Conservation (phyloP, 2,113 vertebrate genomes). For the Oncorhynchus gorbuscha region DNA sequence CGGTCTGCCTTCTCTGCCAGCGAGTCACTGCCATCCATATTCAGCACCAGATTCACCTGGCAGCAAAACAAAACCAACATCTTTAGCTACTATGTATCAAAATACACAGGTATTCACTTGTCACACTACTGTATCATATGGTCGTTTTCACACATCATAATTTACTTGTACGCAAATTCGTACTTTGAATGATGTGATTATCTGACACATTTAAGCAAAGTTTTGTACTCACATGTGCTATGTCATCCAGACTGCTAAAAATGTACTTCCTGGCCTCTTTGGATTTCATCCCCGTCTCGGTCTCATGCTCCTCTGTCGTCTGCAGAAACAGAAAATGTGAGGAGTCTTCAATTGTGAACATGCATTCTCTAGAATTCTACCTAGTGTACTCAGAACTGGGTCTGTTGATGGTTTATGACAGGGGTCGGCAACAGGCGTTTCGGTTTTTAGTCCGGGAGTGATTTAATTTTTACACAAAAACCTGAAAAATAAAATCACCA, state of each 20-base stretch:
- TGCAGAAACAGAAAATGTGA: slow-evolving; percentile 48
- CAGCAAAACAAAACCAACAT: too few relatives aligned
- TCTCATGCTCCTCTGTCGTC: slow-evolving; percentile 95
- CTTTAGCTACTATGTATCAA: too few relatives aligned
- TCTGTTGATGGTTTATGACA: too few relatives aligned
- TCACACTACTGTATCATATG: too few relatives aligned
- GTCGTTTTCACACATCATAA: too few relatives aligned
- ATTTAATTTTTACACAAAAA: slow-evolving; percentile 77
- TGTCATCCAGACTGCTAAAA: slow-evolving; percentile 95
- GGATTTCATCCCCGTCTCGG: slow-evolving; percentile 96
- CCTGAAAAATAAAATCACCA: slow-evolving; percentile 75
- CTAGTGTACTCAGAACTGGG: too few relatives aligned
- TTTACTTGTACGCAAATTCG: too few relatives aligned
- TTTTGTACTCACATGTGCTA: slow-evolving; percentile 87
- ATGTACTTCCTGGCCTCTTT: slow-evolving; percentile 99
- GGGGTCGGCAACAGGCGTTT: too few relatives aligned
- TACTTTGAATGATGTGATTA: too few relatives aligned
- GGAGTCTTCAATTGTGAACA: background rate
- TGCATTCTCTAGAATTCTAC: too few relatives aligned
- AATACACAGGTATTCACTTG: background rate
- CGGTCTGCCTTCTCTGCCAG: slow-evolving; percentile 93
- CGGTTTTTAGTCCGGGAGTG: too few relatives aligned
- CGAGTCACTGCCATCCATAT: slow-evolving; percentile 89
- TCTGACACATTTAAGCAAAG: too few relatives aligned
- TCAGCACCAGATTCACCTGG: slow-evolving; percentile 95